Conservation (phyloP, 2,888 invertebrate genomes). For the Oasisia sp. region DNA sequence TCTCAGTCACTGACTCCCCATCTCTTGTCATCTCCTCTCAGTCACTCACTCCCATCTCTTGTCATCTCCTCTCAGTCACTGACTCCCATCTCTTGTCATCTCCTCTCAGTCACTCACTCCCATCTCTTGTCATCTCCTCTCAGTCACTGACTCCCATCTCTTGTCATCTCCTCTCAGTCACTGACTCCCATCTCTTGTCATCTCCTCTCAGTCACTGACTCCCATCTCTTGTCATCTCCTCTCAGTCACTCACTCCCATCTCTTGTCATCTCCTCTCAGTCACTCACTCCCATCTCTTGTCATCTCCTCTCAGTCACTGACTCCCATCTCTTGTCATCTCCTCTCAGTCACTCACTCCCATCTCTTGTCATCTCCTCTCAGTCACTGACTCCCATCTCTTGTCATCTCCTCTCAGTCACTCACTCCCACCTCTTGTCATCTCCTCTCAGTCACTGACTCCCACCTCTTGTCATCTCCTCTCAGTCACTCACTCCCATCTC, state of each 20-base stretch:
- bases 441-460: not conserved
- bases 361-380: not conserved
- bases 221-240: not conserved
- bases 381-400: not conserved
- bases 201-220: constrained; percentile 7
- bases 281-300: not conserved
- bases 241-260: not conserved
- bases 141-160: not conserved
- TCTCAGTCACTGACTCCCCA: not conserved
- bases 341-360: not conserved
- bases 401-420: constrained; percentile 17
- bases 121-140: not conserved
- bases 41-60: not conserved
- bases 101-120: not conserved
- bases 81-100: not conserved
- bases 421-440: not conserved
- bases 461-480: not conserved
- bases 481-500: not conserved
- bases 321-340: not conserved
- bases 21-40: not conserved
- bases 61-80: constrained; percentile 17
- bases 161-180: constrained; percentile 13
- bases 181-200: not conserved
- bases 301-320: constrained; percentile 8
- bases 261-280: constrained; percentile 3